Conservation (phyloP, 1,140 invertebrate genomes). For the Rhopalosiphum padi region DNA sequence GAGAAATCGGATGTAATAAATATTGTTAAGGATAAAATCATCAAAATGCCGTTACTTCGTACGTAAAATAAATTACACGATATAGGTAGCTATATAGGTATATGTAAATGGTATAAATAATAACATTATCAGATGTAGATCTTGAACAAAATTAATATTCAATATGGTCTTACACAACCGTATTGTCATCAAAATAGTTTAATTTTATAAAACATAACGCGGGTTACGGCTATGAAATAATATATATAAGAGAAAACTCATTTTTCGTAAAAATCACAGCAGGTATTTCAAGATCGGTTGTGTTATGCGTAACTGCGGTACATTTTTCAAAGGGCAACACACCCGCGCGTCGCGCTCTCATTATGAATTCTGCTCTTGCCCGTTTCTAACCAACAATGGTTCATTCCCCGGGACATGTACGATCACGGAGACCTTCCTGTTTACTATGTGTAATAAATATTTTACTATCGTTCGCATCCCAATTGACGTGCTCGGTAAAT, state of each 20-base stretch:
- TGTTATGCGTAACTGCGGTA: background rate
- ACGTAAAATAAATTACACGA: background rate
- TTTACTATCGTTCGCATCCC: slow-evolving; percentile 53
- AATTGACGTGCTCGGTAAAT: slow-evolving; percentile 39
- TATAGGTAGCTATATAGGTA: background rate
- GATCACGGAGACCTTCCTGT: slow-evolving; percentile 50
- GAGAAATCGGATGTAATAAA: slow-evolving; percentile 37
- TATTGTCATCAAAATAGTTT: background rate
- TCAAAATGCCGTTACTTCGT: background rate
- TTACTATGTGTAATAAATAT: slow-evolving; percentile 46
- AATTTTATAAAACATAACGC: background rate
- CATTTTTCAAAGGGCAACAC: slow-evolving; percentile 58
- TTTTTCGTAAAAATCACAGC: background rate
- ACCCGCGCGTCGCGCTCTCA: slow-evolving; percentile 47
- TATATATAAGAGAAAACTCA: background rate
- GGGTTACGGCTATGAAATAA: background rate
- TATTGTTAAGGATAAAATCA: slow-evolving; percentile 7
- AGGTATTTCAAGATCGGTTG: slow-evolving; percentile 1
- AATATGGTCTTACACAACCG: background rate
- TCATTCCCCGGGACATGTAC: slow-evolving; percentile 50
- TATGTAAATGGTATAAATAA: background rate
- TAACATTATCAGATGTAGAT: background rate
- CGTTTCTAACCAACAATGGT: slow-evolving; percentile 54
- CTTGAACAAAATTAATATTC: background rate
- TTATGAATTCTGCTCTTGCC: slow-evolving; percentile 57